A percentile compares a stretch with the other conserved stretches of the same genome.
These are phyloP conservation scores for Mactromeris polynyma DNA, from an alignment of 2,888 invertebrate species.

Conservation along the genomic window DNA sequence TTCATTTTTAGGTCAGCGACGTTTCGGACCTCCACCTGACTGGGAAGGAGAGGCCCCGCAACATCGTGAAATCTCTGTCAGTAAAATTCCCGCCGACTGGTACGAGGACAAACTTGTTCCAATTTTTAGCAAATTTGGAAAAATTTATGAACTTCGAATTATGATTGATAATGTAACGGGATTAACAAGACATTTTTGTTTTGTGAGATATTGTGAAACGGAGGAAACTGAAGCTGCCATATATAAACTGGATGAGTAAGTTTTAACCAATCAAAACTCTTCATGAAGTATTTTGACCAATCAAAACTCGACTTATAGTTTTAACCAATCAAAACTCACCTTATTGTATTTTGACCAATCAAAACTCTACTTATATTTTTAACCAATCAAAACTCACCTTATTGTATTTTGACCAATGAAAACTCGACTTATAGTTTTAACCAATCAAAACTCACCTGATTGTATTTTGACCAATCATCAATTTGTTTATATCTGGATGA, in stretches of 20 bases:
- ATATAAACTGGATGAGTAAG: conserved; percentile 54
- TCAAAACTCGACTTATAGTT: too few species aligned
- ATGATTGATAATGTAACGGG: conserved; percentile 64
- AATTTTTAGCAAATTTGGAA: conserved; percentile 59
- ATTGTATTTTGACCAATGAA: too few species aligned
- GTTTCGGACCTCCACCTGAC: conserved; percentile 65
- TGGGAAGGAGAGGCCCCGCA: conserved; percentile 58
- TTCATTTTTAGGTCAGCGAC: conserved; percentile 59
- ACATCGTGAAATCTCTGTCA: conserved; percentile 55
- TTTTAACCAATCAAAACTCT: too few species aligned
- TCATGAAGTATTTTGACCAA: too few species aligned
- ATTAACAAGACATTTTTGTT: conserved; percentile 63
- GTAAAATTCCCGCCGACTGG: conserved; percentile 61
- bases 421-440: too few species aligned
- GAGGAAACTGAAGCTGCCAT: conserved; percentile 57
- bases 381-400: too few species aligned
- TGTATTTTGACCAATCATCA: too few species aligned
- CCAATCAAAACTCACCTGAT: too few species aligned
- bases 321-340: too few species aligned
- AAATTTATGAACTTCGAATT: conserved; percentile 60
- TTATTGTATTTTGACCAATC: too few species aligned
- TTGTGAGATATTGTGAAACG: conserved; percentile 59
- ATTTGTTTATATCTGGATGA: too few species aligned
- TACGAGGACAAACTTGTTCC: conserved; percentile 68
- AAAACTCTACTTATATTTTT: too few species aligned